Percentiles rank a stretch among this genome's conserved stretches.
phyloP scores from a whole-genome alignment of 35 echinoderm and acorn worm genomes.

The Acanthaster planci region DNA sequence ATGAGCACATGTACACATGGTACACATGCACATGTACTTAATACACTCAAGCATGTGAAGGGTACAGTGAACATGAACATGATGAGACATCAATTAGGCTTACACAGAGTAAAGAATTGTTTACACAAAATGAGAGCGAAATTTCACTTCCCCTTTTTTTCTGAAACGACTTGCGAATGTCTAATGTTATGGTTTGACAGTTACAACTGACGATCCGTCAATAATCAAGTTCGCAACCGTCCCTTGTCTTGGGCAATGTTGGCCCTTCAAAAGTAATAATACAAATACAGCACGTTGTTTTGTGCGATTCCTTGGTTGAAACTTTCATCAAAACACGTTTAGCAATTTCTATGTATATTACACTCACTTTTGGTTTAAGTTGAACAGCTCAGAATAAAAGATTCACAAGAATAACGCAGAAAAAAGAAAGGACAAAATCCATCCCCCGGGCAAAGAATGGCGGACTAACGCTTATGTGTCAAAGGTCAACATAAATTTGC shows the following conservation, averaged over 20 bases:
- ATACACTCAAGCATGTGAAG: too few species aligned
- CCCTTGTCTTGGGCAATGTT: neutral
- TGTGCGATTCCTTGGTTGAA: neutral
- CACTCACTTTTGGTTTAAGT: neutral
- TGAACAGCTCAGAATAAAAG: neutral
- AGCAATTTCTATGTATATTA: neutral
- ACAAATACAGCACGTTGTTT: neutral
- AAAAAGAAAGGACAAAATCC: neutral
- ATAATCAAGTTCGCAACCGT: neutral
- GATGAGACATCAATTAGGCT: too few species aligned
- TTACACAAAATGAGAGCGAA: too few species aligned
- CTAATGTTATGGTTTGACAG: neutral
- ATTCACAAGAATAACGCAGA: neutral
- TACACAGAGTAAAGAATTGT: too few species aligned
- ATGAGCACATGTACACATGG: neutral
- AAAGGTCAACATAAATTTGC: neutral
- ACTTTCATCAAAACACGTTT: neutral
- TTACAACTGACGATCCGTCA: neutral
- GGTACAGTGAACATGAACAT: too few species aligned
- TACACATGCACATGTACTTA: too few species aligned
- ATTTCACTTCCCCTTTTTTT: too few species aligned
- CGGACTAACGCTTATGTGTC: neutral
- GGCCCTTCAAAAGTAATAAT: too few species aligned
- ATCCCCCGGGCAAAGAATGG: conserved; percentile 14
- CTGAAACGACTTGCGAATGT: neutral